Percentiles rank a stretch among this genome's conserved stretches.
Conservation (phyloP, 2,888 invertebrate species). For the Rhaphigaster nebulosa region DNA sequence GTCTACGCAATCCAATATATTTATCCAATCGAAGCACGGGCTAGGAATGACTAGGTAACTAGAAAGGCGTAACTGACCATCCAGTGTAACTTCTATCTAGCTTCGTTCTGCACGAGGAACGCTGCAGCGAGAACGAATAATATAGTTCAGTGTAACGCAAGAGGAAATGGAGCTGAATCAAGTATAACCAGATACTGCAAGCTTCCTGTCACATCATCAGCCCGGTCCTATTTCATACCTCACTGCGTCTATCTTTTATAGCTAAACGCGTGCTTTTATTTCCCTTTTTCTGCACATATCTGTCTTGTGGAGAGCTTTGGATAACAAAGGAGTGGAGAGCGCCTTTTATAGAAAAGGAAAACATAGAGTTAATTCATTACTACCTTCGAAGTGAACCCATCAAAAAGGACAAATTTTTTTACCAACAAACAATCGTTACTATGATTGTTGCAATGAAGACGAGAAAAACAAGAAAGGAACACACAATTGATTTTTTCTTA, state of each 20-base stretch:
- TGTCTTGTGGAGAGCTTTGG: background rate
- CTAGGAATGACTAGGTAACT: background rate
- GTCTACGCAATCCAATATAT: too few species aligned
- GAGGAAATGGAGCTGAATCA: background rate
- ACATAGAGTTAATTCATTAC: too few species aligned
- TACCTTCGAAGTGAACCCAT: too few species aligned
- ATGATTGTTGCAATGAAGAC: too few species aligned
- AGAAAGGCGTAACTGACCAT: background rate
- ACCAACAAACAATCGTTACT: background rate
- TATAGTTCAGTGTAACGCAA: slow-evolving; percentile 4
- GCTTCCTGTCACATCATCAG: slow-evolving; percentile 8
- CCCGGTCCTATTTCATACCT: background rate
- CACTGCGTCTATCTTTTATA: background rate
- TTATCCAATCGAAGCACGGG: background rate
- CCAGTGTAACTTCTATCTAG: background rate
- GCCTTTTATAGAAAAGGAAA: too few species aligned
- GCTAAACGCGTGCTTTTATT: background rate
- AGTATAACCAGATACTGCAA: background rate
- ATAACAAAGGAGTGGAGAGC: background rate
- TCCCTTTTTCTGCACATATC: background rate
- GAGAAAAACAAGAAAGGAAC: background rate
- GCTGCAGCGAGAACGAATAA: background rate
- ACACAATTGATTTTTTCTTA: too few species aligned
- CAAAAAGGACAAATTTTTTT: too few species aligned
- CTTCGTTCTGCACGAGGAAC: background rate